A percentile compares a stretch with the other conserved stretches of the same genome.
Conservation (phyloP, 2,797 vertebrate genomes). For the Psittacula echo region DNA sequence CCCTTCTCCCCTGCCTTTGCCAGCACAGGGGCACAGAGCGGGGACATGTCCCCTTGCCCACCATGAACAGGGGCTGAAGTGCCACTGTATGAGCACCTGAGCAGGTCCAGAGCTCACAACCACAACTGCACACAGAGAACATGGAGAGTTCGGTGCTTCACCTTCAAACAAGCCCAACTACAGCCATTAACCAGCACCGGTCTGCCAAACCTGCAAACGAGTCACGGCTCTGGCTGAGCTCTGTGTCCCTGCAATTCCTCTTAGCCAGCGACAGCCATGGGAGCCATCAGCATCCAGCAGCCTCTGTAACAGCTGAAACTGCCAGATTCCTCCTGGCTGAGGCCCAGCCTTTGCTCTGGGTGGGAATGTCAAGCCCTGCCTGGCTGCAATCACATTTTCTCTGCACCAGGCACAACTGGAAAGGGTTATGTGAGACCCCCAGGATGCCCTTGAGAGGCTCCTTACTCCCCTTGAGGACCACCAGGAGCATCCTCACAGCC, state of each 20-base stretch:
- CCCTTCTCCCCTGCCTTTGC: not conserved
- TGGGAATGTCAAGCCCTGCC: not conserved
- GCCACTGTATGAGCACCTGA: accelerated
- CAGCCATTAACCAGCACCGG: not conserved
- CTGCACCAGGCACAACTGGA: accelerated
- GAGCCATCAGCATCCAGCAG: not conserved
- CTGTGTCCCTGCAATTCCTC: not conserved
- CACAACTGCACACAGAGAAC: not conserved
- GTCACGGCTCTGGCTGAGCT: not conserved
- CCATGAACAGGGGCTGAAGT: not conserved
- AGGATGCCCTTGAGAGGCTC: not conserved
- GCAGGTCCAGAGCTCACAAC: not conserved
- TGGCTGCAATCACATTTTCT: not conserved
- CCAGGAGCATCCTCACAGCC: not conserved
- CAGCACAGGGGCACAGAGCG: not conserved
- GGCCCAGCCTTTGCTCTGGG: not conserved
- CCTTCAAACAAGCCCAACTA: not conserved
- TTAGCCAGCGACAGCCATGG: not conserved
- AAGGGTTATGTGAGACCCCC: too few species aligned
- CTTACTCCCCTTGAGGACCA: not conserved
- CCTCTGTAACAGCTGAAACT: not conserved
- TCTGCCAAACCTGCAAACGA: not conserved
- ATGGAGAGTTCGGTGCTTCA: not conserved
- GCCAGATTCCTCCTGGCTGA: not conserved
- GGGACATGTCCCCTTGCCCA: accelerated